Evolutionary conservation across 2,888 invertebrate species (phyloP).

Genomic region (Scaptomyza polygonia): DNA sequence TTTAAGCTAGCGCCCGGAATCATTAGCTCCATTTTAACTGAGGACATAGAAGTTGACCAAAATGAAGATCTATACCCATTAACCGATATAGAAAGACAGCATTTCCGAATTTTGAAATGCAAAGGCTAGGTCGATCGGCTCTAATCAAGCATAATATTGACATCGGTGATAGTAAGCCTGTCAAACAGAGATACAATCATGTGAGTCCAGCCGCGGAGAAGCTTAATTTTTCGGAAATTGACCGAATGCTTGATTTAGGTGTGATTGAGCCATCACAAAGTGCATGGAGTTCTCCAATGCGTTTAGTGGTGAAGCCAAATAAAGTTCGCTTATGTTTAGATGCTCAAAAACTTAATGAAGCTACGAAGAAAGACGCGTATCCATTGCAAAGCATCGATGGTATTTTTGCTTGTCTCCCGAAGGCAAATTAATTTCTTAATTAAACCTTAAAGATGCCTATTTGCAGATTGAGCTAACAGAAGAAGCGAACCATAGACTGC

Average conservation of each 20-base stretch:
- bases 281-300: not conserved
- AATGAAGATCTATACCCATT: not conserved
- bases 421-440: not conserved
- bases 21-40: not conserved
- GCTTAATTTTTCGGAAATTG: not conserved
- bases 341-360: too few relatives aligned
- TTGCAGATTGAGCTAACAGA: not conserved
- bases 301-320: not conserved
- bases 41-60: not conserved
- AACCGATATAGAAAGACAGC: not conserved
- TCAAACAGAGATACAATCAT: not conserved
- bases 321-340: not conserved
- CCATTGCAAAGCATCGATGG: too few relatives aligned
- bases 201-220: not conserved
- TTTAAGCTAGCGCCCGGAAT: not conserved
- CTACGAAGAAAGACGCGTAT: too few relatives aligned
- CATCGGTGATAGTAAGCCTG: not conserved
- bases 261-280: not conserved
- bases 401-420: not conserved
- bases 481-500: not conserved
- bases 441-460: not conserved
- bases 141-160: not conserved
- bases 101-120: not conserved
- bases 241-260: not conserved
- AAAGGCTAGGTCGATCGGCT: not conserved